Evolutionary conservation across 1,140 invertebrate species (phyloP).

Genomic region (Pseudoatta argentina): DNA sequence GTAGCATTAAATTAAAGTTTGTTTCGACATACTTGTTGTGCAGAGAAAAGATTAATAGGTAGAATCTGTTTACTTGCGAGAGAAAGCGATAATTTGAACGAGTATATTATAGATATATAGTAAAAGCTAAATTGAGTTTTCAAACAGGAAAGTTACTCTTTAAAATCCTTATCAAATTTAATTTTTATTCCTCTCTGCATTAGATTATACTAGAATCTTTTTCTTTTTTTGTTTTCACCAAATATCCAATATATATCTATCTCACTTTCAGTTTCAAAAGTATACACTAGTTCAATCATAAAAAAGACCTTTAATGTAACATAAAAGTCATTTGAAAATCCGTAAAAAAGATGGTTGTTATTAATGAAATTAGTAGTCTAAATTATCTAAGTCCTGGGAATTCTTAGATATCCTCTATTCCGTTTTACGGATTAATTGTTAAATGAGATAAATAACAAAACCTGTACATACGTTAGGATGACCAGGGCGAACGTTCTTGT

Average conservation of each 20-base stretch:
- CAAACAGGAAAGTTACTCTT: neutral
- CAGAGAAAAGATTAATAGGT: neutral
- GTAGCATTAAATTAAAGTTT: slow-evolving; percentile 7
- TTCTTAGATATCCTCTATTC: neutral
- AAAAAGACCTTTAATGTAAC: no score
- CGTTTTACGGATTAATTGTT: neutral
- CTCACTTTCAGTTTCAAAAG: no score
- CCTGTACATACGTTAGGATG: slow-evolving; percentile 82
- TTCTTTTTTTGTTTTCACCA: no score
- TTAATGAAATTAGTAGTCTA: neutral
- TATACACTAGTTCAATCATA: no score
- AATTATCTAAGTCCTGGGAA: neutral
- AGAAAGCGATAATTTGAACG: neutral
- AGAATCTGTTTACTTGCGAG: neutral
- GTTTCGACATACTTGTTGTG: neutral
- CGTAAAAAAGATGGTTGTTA: neutral
- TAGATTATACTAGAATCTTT: no score
- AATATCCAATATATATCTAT: no score
- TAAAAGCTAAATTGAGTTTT: neutral
- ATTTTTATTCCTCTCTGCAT: no score
- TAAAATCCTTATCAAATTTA: neutral
- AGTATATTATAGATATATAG: neutral
- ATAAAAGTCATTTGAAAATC: neutral
- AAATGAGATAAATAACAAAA: neutral
- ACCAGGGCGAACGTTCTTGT: slow-evolving; percentile 90